Percentiles rank a stretch among this genome's conserved stretches.
Evolutionary conservation across 1,140 invertebrate species (phyloP).

Genomic region (Leptinotarsa lineolata): DNA sequence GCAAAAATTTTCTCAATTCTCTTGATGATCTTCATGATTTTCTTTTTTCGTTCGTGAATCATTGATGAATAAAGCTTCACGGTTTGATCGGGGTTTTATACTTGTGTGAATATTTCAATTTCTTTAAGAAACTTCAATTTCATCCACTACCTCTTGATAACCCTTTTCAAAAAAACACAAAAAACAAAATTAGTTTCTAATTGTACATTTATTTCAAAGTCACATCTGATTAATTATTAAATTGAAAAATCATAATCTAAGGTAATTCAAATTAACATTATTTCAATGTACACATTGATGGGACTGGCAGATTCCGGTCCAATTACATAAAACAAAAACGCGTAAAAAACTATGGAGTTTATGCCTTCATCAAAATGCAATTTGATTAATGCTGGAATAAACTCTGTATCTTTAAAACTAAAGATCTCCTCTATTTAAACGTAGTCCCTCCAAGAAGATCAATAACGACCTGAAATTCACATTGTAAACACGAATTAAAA

Average conservation of each 20-base stretch:
- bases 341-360: conserved; percentile 23
- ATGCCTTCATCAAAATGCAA: conserved; percentile 11
- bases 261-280: conserved; percentile 27
- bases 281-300: conserved; percentile 12
- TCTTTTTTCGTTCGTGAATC: conserved; percentile 33
- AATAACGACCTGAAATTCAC: conserved; percentile 55
- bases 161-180: conserved; percentile 53
- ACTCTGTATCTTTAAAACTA: conserved; percentile 28
- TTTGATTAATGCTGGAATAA: conserved; percentile 33
- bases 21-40: conserved; percentile 33
- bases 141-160: conserved; percentile 54
- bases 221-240: conserved; percentile 30
- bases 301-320: conserved; percentile 2
- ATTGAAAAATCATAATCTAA: conserved; percentile 21
- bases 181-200: conserved; percentile 51
- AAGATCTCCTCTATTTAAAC: conserved; percentile 37
- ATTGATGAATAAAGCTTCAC: conserved; percentile 34
- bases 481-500: conserved; percentile 48
- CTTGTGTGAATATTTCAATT: conserved; percentile 25
- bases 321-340: conserved; percentile 17
- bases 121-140: conserved; percentile 50
- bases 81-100: neutral
- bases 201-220: conserved; percentile 20
- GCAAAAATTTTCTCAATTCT: conserved; percentile 40
- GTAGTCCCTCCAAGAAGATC: conserved; percentile 44